Percentiles rank a stretch among this genome's conserved stretches.
These are phyloP conservation scores for Troides oblongomaculatus DNA, from an alignment of 2,888 invertebrate species.

Conservation along the genomic window DNA sequence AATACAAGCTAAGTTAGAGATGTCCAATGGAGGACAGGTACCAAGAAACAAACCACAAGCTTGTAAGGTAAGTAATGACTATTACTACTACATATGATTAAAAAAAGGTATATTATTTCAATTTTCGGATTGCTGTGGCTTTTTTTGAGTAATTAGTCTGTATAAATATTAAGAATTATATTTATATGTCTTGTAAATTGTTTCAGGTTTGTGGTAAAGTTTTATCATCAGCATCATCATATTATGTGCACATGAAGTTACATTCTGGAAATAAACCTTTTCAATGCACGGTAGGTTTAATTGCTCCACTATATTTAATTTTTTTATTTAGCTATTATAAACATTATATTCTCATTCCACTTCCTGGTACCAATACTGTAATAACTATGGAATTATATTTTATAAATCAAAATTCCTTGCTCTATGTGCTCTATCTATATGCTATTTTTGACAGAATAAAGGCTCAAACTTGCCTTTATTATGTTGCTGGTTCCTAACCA, in stretches of 20 bases:
- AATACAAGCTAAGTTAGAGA: slow-evolving; percentile 76
- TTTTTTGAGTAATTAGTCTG: no score
- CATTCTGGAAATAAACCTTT: slow-evolving; percentile 90
- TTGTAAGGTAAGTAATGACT: slow-evolving; percentile 79
- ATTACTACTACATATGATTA: neutral
- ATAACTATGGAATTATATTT: no score
- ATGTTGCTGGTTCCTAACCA: no score
- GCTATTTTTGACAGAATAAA: no score
- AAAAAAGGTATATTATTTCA: neutral
- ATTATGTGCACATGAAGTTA: slow-evolving; percentile 91
- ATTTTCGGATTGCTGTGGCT: slow-evolving; percentile 5
- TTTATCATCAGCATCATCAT: slow-evolving; percentile 87
- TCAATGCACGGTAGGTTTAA: slow-evolving; percentile 82
- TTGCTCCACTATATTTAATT: neutral
- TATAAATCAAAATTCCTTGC: no score
- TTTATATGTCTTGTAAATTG: neutral
- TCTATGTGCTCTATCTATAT: no score
- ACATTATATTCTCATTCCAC: neutral
- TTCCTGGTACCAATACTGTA: neutral
- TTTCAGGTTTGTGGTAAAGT: slow-evolving; percentile 86
- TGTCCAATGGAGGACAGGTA: slow-evolving; percentile 62
- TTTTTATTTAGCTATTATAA: neutral
- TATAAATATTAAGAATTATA: neutral
- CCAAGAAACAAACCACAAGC: slow-evolving; percentile 85
- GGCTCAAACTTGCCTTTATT: no score